Conservation (phyloP, 2,888 invertebrate species). For the Sepioteuthis lessoniana region DNA sequence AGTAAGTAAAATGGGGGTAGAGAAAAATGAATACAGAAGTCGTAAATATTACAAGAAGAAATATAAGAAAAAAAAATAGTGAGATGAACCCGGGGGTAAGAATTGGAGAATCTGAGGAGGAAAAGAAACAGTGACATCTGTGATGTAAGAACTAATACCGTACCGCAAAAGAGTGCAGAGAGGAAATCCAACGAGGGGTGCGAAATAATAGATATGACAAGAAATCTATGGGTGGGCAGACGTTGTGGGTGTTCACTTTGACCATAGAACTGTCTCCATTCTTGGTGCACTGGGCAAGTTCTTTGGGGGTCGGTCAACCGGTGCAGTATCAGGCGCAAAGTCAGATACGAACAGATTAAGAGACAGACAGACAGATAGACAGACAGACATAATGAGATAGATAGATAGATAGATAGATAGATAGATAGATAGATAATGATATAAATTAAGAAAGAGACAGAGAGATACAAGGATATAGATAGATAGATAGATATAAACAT, state of each 20-base stretch:
- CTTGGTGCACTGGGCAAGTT: not conserved
- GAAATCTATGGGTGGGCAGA: not conserved
- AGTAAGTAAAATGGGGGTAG: not conserved
- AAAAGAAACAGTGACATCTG: not conserved
- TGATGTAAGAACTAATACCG: not conserved
- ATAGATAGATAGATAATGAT: too few species aligned
- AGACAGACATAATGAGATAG: not conserved
- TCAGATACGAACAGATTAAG: not conserved
- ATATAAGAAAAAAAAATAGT: not conserved
- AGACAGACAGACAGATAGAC: not conserved
- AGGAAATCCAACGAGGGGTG: not conserved
- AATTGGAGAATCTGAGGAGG: not conserved
- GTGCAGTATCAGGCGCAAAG: not conserved
- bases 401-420: too few species aligned
- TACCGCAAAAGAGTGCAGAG: not conserved
- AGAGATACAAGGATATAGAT: too few species aligned
- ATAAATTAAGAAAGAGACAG: too few species aligned
- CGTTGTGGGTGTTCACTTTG: slow-evolving; percentile 20
- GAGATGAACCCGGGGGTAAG: not conserved
- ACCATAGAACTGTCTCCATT: not conserved
- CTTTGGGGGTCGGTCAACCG: not conserved
- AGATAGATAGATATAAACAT: too few species aligned
- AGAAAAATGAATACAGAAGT: not conserved
- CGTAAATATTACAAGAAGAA: not conserved
- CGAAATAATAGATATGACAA: not conserved